These are phyloP conservation scores for Tenthredo distinguenda DNA, from an alignment of 2,888 invertebrate species.

Conservation along the genomic window DNA sequence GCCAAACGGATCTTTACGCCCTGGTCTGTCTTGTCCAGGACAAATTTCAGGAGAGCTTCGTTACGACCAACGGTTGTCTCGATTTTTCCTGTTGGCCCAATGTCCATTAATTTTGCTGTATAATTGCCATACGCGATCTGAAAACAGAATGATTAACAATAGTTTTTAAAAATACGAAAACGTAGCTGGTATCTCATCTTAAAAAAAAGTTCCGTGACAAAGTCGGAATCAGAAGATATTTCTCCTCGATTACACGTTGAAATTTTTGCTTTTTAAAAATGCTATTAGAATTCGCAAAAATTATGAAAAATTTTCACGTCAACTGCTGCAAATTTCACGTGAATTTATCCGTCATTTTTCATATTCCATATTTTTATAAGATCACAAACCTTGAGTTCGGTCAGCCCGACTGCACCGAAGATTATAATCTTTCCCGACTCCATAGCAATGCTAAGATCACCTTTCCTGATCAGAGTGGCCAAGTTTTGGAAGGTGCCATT, in stretches of 20 bases:
- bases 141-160: not conserved
- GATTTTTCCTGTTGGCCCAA: conserved; percentile 42
- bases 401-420: conserved; percentile 41
- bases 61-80: conserved; percentile 50
- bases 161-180: not conserved
- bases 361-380: not conserved
- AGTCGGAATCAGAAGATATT: too few relatives aligned
- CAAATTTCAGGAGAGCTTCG: conserved; percentile 47
- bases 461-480: conserved; percentile 42
- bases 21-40: conserved; percentile 39
- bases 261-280: not conserved
- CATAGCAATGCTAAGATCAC: conserved; percentile 48
- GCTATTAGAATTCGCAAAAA: not conserved
- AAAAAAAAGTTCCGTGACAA: not conserved
- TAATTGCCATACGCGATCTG: conserved; percentile 51
- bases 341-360: not conserved
- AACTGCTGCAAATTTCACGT: not conserved
- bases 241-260: too few relatives aligned
- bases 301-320: too few relatives aligned
- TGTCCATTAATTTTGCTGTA: conserved; percentile 50
- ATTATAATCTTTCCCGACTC: conserved; percentile 41
- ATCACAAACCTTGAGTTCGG: conserved; percentile 44
- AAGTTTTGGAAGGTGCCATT: conserved; percentile 46
- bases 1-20: conserved; percentile 30
- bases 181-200: not conserved